These are phyloP conservation scores for Aphelinus certus DNA, from an alignment of 1,140 invertebrate genomes.

Conservation along the genomic window DNA sequence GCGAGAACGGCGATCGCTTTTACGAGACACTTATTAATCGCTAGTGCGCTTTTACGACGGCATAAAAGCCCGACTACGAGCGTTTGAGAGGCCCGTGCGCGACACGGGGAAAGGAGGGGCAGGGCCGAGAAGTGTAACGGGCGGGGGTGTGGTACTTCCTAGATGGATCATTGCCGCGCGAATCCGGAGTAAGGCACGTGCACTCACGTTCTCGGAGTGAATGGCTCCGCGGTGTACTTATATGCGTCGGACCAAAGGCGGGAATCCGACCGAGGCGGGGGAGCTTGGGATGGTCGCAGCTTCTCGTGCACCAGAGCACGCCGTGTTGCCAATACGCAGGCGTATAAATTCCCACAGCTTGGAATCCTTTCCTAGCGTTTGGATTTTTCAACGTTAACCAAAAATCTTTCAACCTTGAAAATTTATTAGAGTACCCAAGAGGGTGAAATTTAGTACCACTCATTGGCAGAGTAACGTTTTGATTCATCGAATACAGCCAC, in stretches of 20 bases:
- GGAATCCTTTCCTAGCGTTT: too few species aligned
- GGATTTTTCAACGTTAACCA: too few species aligned
- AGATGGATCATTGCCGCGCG: constrained; percentile 56
- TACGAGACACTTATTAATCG: constrained; percentile 69
- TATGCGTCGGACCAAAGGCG: too few species aligned
- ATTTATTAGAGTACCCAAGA: too few species aligned
- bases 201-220: constrained; percentile 37
- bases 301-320: constrained; percentile 43
- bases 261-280: not conserved
- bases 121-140: not conserved
- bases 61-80: constrained; percentile 64
- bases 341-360: constrained; percentile 19
- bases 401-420: too few species aligned
- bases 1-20: constrained; percentile 65
- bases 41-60: constrained; percentile 64
- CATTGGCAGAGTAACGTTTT: too few species aligned
- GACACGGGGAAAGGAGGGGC: not conserved
- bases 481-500: too few species aligned
- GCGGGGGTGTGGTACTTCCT: constrained; percentile 45
- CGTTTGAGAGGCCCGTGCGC: constrained; percentile 52
- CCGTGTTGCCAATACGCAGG: constrained; percentile 52
- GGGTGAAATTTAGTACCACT: too few species aligned
- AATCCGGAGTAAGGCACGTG: constrained; percentile 2
- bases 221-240: too few species aligned
- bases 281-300: constrained; percentile 27